Conservation (phyloP, 2,888 invertebrate species). For the Eilema depressum region DNA sequence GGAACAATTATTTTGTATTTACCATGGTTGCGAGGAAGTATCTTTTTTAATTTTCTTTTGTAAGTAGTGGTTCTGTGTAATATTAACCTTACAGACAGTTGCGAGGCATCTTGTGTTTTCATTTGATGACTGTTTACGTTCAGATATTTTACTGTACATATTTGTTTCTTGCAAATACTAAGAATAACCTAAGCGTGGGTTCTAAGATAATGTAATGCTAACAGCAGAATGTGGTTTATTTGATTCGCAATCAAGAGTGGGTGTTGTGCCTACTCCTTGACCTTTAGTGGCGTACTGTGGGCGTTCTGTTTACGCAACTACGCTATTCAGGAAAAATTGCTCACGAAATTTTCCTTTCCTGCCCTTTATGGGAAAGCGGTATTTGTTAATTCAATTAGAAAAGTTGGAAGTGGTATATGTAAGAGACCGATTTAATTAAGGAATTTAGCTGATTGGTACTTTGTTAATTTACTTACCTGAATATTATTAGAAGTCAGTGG, state of each 20-base stretch:
- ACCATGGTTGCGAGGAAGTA: not conserved
- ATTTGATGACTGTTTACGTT: conserved; percentile 14
- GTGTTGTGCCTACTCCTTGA: conserved; percentile 55
- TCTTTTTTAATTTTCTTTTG: not conserved
- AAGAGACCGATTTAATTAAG: not conserved
- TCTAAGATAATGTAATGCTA: conserved; percentile 44
- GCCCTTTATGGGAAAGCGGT: conserved; percentile 27
- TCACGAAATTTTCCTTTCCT: conserved; percentile 20
- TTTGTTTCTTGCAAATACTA: conserved; percentile 6
- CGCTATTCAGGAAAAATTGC: conserved; percentile 29
- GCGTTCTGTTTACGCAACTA: conserved; percentile 46
- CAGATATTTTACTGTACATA: not conserved
- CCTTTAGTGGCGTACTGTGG: conserved; percentile 54
- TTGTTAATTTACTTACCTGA: not conserved
- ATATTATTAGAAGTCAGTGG: no score
- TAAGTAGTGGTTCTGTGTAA: not conserved
- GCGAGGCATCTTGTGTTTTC: not conserved
- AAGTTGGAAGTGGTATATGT: conserved; percentile 7
- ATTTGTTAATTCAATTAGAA: conserved; percentile 23
- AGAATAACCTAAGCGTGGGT: conserved; percentile 34
- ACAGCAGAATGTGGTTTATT: conserved; percentile 47
- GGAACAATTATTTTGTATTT: conserved; percentile 15
- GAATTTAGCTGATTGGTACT: not conserved
- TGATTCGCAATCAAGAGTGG: conserved; percentile 46
- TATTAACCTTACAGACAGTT: conserved; percentile 3